Conservation (phyloP, 2,888 invertebrate species). For the Brachypterus glaber region DNA sequence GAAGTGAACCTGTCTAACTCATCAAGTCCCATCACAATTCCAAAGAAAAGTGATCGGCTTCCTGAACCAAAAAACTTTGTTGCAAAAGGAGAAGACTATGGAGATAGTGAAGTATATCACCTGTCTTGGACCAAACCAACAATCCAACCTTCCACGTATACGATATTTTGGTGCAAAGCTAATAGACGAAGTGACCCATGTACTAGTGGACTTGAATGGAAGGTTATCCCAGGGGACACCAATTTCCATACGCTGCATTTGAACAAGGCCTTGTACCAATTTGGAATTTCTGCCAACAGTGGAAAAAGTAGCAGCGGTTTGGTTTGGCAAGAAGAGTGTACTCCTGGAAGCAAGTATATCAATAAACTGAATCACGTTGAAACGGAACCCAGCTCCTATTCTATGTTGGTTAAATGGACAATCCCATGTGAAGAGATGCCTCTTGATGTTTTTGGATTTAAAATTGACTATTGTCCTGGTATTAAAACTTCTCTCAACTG, state of each 20-base stretch:
- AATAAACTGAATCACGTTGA: constrained; percentile 52
- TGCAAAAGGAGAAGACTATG: neutral
- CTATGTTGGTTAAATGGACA: constrained; percentile 63
- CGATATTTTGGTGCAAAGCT: constrained; percentile 61
- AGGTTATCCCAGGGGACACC: constrained; percentile 44
- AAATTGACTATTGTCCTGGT: constrained; percentile 63
- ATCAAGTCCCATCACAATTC: constrained; percentile 32
- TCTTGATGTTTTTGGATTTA: constrained; percentile 63
- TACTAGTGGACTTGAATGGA: constrained; percentile 51
- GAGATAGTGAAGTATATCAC: constrained; percentile 59
- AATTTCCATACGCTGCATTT: constrained; percentile 43
- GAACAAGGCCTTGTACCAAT: constrained; percentile 55
- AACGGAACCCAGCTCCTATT: constrained; percentile 42
- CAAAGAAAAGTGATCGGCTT: constrained; percentile 41
- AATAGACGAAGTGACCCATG: constrained; percentile 34
- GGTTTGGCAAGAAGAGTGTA: constrained; percentile 77
- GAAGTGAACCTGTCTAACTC: constrained; percentile 48
- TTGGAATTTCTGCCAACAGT: constrained; percentile 75
- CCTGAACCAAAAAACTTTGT: too few species aligned
- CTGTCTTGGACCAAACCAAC: constrained; percentile 62
- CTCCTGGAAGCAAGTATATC: too few species aligned
- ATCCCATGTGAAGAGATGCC: constrained; percentile 66
- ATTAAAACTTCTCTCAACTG: constrained; percentile 43
- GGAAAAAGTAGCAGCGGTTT: constrained; percentile 65
- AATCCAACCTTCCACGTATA: constrained; percentile 54